Evolutionary conservation across 2,888 invertebrate genomes (phyloP), one percentile per base, ranked within the genome.

Genomic region (Rhabditoides inermis): DNA sequence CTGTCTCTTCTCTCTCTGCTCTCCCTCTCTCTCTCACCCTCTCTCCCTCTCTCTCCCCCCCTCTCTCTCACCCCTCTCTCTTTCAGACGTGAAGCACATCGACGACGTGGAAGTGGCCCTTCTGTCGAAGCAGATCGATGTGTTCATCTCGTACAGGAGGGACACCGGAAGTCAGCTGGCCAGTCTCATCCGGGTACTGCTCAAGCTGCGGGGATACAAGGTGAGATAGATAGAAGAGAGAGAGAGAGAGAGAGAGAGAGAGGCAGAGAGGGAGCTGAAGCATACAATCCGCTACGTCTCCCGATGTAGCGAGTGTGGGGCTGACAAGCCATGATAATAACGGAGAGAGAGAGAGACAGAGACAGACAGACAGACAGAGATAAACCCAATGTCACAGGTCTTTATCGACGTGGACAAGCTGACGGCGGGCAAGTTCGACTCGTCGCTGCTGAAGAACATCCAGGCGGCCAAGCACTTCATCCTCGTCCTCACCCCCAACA

Each of bases 401-500:
- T 98, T 98, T 78, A 91, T 98, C 65, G 98, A 98, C 76, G 95
- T 98, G 52, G 98, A 98, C 78, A 83, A 92, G 68, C 81, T 98
- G 58, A 90, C 94, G 79, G 98, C 95, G 26, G 98, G 98, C 39
- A 98, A 98, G 81, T 98, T 98, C 79, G 95, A 98, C 79, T 94
- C 94, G 77, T 92, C 92, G 77, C 82, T 98, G 45, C 82, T 98
- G 61, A 90, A 92, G 79, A 94, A 92, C 80, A 94, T 98, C 77
- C 85, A 87, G 69, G 90, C 91, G 76, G 95, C 95, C 20, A 89
- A 89, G 79, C 88, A 95, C 79, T 98, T 98, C 80, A 83, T 98
- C 63, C 82, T 98, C 59, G 94, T 98, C 47, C 83, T 98, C 56
- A 98, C 95, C 45, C 90, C 91, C 4, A 86, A 87, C 72, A 90